phyloP scores from a whole-genome alignment of 2,797 vertebrate genomes.

The Dryobates pubescens region DNA sequence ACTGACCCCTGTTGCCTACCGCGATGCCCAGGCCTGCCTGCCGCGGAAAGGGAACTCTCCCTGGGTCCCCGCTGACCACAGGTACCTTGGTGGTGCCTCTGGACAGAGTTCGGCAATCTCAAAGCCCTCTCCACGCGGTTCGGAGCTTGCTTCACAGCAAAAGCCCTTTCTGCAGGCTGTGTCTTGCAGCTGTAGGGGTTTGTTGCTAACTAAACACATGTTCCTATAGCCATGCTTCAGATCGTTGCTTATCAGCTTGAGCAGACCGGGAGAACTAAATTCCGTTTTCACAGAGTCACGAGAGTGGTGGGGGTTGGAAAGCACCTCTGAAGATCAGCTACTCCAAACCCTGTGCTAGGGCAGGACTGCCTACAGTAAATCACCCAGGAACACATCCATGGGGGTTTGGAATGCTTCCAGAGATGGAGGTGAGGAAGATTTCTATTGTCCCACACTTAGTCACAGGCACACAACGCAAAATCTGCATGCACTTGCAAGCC shows the following conservation, averaged over 20 bases:
- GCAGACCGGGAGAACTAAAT: not conserved
- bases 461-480: not conserved
- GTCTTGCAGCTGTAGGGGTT: not conserved
- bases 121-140: fast-evolving
- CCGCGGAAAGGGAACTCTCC: no score
- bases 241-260: not conserved
- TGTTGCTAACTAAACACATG: not conserved
- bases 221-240: fast-evolving
- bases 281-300: not conserved
- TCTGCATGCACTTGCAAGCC: not conserved
- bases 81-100: no score
- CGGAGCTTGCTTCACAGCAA: not conserved
- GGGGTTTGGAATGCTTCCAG: no score
- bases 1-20: not conserved
- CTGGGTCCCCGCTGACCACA: no score
- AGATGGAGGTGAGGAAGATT: not conserved
- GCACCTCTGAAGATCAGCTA: no score
- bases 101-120: not conserved
- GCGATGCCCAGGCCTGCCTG: not conserved
- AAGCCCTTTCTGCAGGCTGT: not conserved
- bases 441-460: not conserved
- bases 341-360: no score
- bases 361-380: no score
- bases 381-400: no score
- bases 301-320: no score